phyloP scores from a whole-genome alignment of 2,888 invertebrate genomes.

The Taenaris catops region DNA sequence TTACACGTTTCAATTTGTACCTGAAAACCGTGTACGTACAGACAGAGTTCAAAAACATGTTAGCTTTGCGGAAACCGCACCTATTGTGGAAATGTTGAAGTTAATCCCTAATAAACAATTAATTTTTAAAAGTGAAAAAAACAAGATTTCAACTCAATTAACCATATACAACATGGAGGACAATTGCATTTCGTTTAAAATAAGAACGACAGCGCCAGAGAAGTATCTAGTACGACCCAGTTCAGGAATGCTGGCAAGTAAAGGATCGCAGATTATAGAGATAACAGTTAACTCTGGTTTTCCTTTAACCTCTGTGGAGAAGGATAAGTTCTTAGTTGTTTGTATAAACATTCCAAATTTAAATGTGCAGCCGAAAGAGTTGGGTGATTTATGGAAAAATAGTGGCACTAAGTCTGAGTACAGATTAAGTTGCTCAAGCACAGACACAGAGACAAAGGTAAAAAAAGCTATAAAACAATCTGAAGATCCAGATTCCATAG shows the following conservation, averaged over 20 bases:
- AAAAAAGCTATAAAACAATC: not conserved
- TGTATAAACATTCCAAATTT: conserved; percentile 79
- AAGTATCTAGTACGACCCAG: conserved; percentile 93
- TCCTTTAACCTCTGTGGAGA: conserved; percentile 79
- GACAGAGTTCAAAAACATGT: conserved; percentile 18
- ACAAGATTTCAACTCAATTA: conserved; percentile 80
- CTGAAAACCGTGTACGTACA: conserved; percentile 56
- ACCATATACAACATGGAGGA: conserved; percentile 82
- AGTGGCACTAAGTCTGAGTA: conserved; percentile 76
- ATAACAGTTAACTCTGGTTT: conserved; percentile 85
- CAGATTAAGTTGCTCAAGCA: conserved; percentile 57
- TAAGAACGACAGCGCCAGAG: conserved; percentile 95
- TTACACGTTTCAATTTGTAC: too few species aligned
- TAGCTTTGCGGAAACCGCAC: conserved; percentile 20
- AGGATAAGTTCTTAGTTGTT: conserved; percentile 91
- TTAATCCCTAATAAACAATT: conserved; percentile 82
- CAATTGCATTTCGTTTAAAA: conserved; percentile 71
- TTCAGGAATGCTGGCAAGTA: conserved; percentile 83
- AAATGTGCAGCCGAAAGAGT: conserved; percentile 70
- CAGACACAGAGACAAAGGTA: conserved; percentile 5
- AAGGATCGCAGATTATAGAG: conserved; percentile 77
- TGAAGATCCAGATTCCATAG: conserved; percentile 17
- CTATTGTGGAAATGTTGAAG: conserved; percentile 59
- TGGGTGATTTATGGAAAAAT: conserved; percentile 83
- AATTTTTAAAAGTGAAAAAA: conserved; percentile 80